Evolutionary conservation across 2,113 vertebrate genomes (phyloP).

Genomic region (Carlito syrichta): DNA sequence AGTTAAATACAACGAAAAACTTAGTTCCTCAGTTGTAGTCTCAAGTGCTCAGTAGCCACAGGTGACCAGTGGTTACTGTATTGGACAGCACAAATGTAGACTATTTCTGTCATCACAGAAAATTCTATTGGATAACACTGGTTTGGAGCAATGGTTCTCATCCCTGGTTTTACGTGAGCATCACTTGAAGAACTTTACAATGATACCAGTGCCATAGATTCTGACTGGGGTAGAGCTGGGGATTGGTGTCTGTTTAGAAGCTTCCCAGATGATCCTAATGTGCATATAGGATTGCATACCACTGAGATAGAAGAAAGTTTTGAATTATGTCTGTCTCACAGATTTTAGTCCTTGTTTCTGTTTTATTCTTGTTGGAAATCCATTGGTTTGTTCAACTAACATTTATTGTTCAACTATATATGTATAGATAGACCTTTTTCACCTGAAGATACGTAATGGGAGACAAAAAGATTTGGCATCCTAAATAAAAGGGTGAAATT

Average conservation of each 20-base stretch:
- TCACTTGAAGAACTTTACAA: not conserved
- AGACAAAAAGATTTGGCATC: not conserved
- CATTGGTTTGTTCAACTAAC: not conserved
- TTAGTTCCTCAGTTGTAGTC: not conserved
- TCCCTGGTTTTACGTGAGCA: not conserved
- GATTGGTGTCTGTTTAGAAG: not conserved
- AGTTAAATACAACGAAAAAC: not conserved
- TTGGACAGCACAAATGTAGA: not conserved
- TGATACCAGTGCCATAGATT: not conserved
- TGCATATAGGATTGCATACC: not conserved
- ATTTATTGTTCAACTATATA: not conserved
- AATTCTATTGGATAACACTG: not conserved
- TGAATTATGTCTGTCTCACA: not conserved
- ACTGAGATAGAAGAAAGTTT: not conserved
- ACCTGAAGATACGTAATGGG: not conserved
- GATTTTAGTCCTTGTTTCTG: not conserved
- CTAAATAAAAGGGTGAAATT: not conserved
- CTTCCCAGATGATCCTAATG: not conserved
- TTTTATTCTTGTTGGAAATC: not conserved
- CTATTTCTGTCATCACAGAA: not conserved
- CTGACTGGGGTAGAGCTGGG: not conserved
- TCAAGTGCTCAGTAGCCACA: not conserved
- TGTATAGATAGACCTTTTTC: not conserved
- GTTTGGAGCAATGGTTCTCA: not conserved
- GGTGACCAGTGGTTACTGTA: not conserved